A percentile compares a stretch with the other conserved stretches of the same genome.
Evolutionary conservation across 2,888 invertebrate genomes (phyloP).

Genomic region (Cataglyphis albicans): DNA sequence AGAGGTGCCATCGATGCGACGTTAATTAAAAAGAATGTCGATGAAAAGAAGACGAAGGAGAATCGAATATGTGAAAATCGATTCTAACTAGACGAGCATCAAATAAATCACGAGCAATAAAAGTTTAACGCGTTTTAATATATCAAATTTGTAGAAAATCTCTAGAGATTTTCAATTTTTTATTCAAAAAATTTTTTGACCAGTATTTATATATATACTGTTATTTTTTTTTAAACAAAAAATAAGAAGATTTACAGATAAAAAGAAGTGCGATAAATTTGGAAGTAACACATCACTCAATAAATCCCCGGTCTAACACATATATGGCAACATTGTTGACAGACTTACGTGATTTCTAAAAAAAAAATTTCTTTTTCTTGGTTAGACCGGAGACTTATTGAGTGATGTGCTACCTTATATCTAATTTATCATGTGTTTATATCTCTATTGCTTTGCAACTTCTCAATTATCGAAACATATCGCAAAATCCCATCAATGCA

Average conservation of each 20-base stretch:
- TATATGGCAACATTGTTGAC: no score
- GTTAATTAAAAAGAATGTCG: constrained; percentile 46
- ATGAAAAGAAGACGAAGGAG: constrained; percentile 38
- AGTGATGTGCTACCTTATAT: background rate
- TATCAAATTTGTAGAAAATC: background rate
- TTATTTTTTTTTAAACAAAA: background rate
- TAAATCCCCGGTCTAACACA: no score
- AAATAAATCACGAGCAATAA: constrained; percentile 3
- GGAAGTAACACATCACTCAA: no score
- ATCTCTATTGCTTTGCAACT: background rate
- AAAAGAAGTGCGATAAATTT: background rate
- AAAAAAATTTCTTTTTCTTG: no score
- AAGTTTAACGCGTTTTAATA: constrained; percentile 4
- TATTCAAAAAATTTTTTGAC: background rate
- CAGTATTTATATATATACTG: background rate
- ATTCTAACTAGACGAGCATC: background rate
- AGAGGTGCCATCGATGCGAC: constrained; percentile 18
- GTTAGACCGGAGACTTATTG: no score
- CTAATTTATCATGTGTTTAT: background rate
- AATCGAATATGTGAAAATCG: constrained; percentile 46
- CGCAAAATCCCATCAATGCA: constrained; percentile 7
- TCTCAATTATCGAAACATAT: constrained; percentile 8
- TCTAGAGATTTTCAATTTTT: background rate
- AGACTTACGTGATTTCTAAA: no score
- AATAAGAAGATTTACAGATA: background rate